Evolutionary conservation across 2,888 invertebrate species (phyloP), one percentile per base, ranked within the genome.

Genomic region (Dascillus cervinus): DNA sequence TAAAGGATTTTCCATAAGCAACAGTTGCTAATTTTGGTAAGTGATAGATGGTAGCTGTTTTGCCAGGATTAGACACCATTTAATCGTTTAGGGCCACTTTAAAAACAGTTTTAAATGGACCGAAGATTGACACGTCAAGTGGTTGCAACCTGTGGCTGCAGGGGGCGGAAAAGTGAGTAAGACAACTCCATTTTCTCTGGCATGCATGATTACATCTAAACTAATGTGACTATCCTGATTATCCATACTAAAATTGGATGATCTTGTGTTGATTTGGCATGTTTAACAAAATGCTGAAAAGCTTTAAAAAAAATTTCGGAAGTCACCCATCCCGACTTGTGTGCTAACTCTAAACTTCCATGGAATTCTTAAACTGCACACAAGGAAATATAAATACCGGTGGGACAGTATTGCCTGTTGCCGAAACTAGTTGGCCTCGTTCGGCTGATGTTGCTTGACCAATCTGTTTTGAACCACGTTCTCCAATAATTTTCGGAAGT

Each of bases 61-160:
- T n/a, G n/a, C n/a, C 12, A 4, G 13, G 25, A 13, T 25, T 25
- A 3, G 13, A 25, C 3, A 11, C 10, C 25, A 25, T 25, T 10
- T 15, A 25, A 4, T 25, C 25, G 15, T 25, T 25, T 15, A 25
- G 13, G 10, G 10, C 11, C n/a, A 4, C 14, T 25, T 10, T 25
- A 8, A 14, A 25, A 4, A n/a, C n/a, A 25, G 13, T 11, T 13
- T 25, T 25, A n/a, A 25, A 25, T 3, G 25, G 13, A 5, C 25
- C 25, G 14, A 13, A 25, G 3, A 25, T 15, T 10, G 25, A 14
- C 4, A 24, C 24, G 28, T 33, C 53, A n/a, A 55, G 37, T 11
- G 54, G 57, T 37, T 58, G 56, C 19, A 59, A 30, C 24, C 43
- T 44, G 29, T 55, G 54, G 21, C 35, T 39, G 26, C 39, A 25